Conservation (phyloP, 2,888 invertebrate genomes). For the Horisme vitalbata region DNA sequence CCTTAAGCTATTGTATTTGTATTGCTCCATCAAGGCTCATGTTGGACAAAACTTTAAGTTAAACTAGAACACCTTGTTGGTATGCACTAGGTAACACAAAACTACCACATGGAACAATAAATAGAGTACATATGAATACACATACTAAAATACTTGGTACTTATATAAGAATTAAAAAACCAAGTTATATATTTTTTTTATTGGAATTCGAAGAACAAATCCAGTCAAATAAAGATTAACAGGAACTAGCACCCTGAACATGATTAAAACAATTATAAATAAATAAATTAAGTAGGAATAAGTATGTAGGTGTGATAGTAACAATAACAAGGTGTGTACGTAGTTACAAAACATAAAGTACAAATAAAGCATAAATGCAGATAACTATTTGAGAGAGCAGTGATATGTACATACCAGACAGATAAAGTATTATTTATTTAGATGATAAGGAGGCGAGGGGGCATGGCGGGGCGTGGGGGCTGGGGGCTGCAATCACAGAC, state of each 20-base stretch:
- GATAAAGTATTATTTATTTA: conserved; percentile 33
- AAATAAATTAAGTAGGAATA: conserved; percentile 18
- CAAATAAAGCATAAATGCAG: conserved; percentile 43
- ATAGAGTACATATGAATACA: too few species aligned
- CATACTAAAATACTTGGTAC: too few species aligned
- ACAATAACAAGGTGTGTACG: conserved; percentile 27
- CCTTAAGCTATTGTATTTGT: too few species aligned
- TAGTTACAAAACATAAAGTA: conserved; percentile 23
- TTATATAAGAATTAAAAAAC: not conserved
- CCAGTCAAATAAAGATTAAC: conserved; percentile 39
- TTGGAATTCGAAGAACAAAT: conserved; percentile 35
- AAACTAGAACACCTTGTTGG: too few species aligned
- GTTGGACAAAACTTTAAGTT: too few species aligned
- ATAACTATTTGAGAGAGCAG: conserved; percentile 37
- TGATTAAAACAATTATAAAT: conserved; percentile 33
- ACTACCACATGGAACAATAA: too few species aligned
- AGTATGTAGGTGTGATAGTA: conserved; percentile 16
- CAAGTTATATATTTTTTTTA: conserved; percentile 19
- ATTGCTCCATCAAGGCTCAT: too few species aligned
- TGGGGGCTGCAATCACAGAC: too few species aligned
- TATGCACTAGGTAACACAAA: too few species aligned
- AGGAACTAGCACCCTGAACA: conserved; percentile 50
- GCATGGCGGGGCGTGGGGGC: not conserved
- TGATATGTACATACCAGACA: conserved; percentile 32
- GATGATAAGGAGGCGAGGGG: conserved; percentile 32